These are phyloP conservation scores for Antedon mediterranea DNA, from an alignment of 53 echinoderm and acorn worm genomes.

Conservation along the genomic window DNA sequence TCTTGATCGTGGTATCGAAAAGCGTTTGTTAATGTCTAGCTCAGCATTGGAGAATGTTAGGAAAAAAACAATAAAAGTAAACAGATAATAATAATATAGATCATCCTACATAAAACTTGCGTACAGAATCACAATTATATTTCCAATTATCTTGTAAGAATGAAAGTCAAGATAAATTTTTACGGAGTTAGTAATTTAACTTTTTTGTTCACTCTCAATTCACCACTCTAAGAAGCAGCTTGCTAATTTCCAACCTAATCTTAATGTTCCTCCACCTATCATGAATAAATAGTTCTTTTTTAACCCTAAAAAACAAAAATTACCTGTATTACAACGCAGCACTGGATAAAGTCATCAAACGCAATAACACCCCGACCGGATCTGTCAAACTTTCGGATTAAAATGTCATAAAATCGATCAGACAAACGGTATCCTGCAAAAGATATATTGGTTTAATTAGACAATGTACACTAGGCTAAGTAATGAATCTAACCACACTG, in stretches of 20 bases:
- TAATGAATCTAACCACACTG: not conserved
- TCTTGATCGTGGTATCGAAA: not conserved
- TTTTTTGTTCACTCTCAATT: no score
- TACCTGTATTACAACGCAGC: conserved; percentile 89
- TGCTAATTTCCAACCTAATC: no score
- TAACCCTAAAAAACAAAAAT: no score
- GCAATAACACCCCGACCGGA: conserved; percentile 68
- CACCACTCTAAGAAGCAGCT: no score
- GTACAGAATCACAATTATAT: no score
- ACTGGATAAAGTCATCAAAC: conserved; percentile 98
- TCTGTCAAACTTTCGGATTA: conserved; percentile 89
- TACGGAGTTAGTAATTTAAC: no score
- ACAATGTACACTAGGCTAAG: not conserved
- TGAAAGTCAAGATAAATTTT: no score
- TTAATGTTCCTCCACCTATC: no score
- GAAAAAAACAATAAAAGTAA: no score
- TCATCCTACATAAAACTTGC: no score
- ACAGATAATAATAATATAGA: no score
- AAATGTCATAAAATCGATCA: conserved; percentile 53
- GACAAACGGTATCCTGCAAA: conserved; percentile 67
- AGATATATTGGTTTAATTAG: not conserved
- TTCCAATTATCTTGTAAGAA: no score
- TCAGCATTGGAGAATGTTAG: not conserved
- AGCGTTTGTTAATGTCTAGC: not conserved
- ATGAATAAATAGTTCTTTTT: not conserved